These are phyloP conservation scores for Phymorhynchus buccinoides DNA, from an alignment of 1,140 invertebrate genomes.

Conservation along the genomic window DNA sequence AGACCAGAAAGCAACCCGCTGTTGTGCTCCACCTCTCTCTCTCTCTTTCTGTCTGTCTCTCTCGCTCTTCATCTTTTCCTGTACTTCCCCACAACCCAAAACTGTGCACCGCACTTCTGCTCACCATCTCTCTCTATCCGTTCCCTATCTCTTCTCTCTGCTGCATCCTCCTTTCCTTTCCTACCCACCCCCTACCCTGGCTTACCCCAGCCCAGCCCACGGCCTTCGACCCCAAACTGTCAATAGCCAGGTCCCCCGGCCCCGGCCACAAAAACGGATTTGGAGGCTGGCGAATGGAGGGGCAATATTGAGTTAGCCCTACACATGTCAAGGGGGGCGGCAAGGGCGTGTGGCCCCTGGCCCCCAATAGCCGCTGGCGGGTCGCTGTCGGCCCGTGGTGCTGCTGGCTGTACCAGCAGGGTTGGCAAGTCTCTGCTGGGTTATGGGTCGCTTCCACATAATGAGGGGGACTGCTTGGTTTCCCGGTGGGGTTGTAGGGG, in stretches of 20 bases:
- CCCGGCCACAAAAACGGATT: slow-evolving; percentile 14
- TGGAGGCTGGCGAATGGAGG: slow-evolving; percentile 17
- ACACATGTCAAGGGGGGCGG: slow-evolving; percentile 31
- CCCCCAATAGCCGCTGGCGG: slow-evolving; percentile 15
- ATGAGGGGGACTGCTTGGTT: too few relatives aligned
- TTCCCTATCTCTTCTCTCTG: not conserved
- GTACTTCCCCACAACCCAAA: not conserved
- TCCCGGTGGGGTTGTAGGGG: too few relatives aligned
- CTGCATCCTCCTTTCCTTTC: not conserved
- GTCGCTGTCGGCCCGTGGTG: too few relatives aligned
- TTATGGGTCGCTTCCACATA: not conserved
- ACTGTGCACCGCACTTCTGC: not conserved
- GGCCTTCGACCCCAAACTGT: slow-evolving; percentile 19
- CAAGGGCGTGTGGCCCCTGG: not conserved
- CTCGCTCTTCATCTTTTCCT: slow-evolving; percentile 11
- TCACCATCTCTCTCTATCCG: not conserved
- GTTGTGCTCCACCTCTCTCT: too few relatives aligned
- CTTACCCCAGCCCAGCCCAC: not conserved
- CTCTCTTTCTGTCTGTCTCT: not conserved
- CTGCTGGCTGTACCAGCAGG: too few relatives aligned
- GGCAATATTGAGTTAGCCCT: slow-evolving; percentile 36
- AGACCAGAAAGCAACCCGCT: too few relatives aligned
- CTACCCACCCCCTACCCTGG: not conserved
- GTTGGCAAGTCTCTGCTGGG: not conserved
- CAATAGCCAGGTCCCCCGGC: slow-evolving; percentile 7